These are phyloP conservation scores for Acanthoscelides obtectus DNA, from an alignment of 2,888 invertebrate species.

Conservation along the genomic window DNA sequence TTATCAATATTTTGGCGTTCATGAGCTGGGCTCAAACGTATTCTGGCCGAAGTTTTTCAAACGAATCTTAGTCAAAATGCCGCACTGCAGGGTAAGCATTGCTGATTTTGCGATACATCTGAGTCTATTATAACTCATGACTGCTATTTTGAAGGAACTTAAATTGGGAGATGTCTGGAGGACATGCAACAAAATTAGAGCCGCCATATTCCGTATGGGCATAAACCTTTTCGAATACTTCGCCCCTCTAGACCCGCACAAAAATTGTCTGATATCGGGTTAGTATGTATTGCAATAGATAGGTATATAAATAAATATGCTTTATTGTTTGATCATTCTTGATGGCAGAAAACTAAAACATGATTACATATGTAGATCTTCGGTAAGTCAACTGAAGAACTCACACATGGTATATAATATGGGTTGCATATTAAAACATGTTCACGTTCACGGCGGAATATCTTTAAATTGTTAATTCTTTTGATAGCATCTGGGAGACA, in stretches of 20 bases:
- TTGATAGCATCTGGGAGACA: no score
- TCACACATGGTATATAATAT: no score
- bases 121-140: not conserved
- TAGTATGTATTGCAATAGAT: constrained; percentile 15
- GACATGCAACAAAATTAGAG: constrained; percentile 75
- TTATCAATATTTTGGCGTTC: not conserved
- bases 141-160: constrained; percentile 36
- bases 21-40: not conserved
- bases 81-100: constrained; percentile 35
- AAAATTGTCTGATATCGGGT: constrained; percentile 66
- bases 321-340: no score
- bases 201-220: constrained; percentile 67
- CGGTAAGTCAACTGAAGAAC: no score
- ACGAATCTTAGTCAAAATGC: constrained; percentile 13
- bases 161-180: constrained; percentile 68
- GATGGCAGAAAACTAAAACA: no score
- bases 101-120: not conserved
- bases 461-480: no score
- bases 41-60: not conserved
- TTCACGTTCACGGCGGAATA: no score
- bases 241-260: constrained; percentile 62
- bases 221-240: constrained; percentile 70
- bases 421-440: no score
- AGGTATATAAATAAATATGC: no score
- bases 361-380: no score